phyloP scores from a whole-genome alignment of 1,140 invertebrate species.

The Nephila pilipes region DNA sequence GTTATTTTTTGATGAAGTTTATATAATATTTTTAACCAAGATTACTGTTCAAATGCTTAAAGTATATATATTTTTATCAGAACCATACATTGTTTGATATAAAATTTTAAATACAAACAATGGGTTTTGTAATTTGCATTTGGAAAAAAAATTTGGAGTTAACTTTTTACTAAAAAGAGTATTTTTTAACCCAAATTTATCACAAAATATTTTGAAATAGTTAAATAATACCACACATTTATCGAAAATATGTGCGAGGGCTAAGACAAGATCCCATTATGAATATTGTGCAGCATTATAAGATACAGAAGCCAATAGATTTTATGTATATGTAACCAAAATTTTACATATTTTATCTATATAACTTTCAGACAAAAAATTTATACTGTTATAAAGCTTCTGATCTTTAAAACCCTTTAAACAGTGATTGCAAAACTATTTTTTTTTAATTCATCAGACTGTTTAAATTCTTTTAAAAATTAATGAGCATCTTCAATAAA shows the following conservation, averaged over 20 bases:
- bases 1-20: not conserved
- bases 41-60: not conserved
- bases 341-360: no score
- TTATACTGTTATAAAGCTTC: no score
- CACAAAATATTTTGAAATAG: not conserved
- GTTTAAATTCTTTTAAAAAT: no score
- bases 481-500: no score
- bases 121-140: slow-evolving; percentile 81
- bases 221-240: slow-evolving; percentile 35
- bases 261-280: no score
- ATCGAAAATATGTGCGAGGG: not conserved
- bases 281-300: no score
- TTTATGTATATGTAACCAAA: no score
- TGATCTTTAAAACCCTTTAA: no score
- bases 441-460: no score
- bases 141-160: slow-evolving; percentile 29
- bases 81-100: not conserved
- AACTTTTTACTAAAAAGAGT: slow-evolving; percentile 47
- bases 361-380: no score
- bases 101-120: slow-evolving; percentile 82
- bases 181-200: slow-evolving; percentile 12
- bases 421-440: no score
- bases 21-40: slow-evolving; percentile 6
- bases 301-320: no score
- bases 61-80: slow-evolving; percentile 32